Evolutionary conservation across 2,888 invertebrate genomes (phyloP).

Genomic region (Chymomyza fuscimana): DNA sequence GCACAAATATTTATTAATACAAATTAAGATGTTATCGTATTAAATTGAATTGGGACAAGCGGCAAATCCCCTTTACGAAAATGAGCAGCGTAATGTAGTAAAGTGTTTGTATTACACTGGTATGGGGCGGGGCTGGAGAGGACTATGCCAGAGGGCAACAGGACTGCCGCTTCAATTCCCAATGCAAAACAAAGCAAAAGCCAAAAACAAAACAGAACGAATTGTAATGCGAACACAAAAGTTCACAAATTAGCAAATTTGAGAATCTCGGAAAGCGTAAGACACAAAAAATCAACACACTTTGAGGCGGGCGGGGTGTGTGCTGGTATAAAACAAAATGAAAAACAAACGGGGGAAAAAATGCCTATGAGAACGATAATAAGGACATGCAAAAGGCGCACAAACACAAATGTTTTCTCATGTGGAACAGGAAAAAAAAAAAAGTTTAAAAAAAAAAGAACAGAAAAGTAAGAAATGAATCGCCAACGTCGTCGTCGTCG

Average conservation of each 20-base stretch:
- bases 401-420: slow-evolving; percentile 60
- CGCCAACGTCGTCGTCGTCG: not conserved
- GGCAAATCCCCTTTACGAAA: slow-evolving; percentile 32
- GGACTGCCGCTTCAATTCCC: slow-evolving; percentile 45
- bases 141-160: slow-evolving; percentile 22
- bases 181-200: slow-evolving; percentile 37
- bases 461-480: not conserved
- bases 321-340: slow-evolving; percentile 25
- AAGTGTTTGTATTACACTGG: slow-evolving; percentile 14
- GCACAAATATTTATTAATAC: slow-evolving; percentile 67
- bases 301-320: not conserved
- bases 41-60: slow-evolving; percentile 61
- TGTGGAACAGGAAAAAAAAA: slow-evolving; percentile 48
- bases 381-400: slow-evolving; percentile 44
- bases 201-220: slow-evolving; percentile 40
- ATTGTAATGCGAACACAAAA: slow-evolving; percentile 67
- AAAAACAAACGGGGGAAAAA: slow-evolving; percentile 17
- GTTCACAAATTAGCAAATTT: slow-evolving; percentile 76
- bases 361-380: slow-evolving; percentile 15
- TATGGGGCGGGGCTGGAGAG: not conserved
- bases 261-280: slow-evolving; percentile 56
- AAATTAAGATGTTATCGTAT: slow-evolving; percentile 76
- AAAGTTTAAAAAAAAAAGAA: slow-evolving; percentile 30
- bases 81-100: slow-evolving; percentile 66
- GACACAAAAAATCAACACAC: slow-evolving; percentile 8